These are phyloP conservation scores for Phyllostomus hastatus DNA, from an alignment of 2,113 vertebrate genomes.

Conservation along the genomic window DNA sequence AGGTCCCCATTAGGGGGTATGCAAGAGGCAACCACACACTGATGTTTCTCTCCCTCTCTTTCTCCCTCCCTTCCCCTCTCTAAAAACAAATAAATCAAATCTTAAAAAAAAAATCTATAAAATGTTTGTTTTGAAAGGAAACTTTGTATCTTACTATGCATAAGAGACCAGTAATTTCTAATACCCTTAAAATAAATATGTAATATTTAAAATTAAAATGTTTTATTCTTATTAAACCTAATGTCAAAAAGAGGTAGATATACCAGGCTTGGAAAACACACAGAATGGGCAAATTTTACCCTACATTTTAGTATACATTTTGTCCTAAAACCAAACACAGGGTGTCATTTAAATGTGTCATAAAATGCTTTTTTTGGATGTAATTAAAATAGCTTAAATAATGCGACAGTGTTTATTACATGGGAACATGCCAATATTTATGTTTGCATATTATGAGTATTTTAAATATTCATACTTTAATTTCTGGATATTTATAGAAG, in stretches of 20 bases:
- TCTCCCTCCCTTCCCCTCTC: no score
- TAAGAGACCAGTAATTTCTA: not conserved
- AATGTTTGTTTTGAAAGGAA: constrained; percentile 21
- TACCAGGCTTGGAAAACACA: not conserved
- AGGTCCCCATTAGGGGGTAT: no score
- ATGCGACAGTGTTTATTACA: not conserved
- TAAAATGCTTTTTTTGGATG: not conserved
- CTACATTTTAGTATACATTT: not conserved
- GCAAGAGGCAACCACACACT: no score
- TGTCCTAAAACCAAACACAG: constrained; percentile 9
- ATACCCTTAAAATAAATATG: not conserved
- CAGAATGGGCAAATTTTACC: not conserved
- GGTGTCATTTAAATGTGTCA: not conserved
- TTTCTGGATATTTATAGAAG: constrained; percentile 6
- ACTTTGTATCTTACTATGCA: not conserved
- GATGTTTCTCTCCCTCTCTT: no score
- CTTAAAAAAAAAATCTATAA: not conserved
- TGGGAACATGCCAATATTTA: not conserved
- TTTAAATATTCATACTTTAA: constrained; percentile 14
- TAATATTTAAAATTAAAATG: not conserved
- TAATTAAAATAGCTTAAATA: not conserved
- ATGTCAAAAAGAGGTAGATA: not conserved
- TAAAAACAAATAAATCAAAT: no score
- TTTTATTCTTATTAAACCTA: not conserved
- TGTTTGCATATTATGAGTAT: not conserved